Evolutionary conservation across 2,888 invertebrate genomes (phyloP).

Genomic region (Cosmia trapezina): DNA sequence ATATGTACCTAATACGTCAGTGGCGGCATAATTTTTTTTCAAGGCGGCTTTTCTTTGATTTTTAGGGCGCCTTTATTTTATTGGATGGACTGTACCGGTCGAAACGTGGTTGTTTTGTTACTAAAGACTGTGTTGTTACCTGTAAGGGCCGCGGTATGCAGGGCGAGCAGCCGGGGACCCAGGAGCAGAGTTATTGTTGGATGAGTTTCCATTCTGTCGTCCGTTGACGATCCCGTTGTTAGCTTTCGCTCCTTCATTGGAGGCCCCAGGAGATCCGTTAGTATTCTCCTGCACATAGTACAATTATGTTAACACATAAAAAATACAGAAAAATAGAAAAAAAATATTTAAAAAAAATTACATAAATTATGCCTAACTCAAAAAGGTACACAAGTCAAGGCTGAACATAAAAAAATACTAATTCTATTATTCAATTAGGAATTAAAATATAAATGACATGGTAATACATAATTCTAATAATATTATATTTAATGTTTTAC

Average conservation of each 20-base stretch:
- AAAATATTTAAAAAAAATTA: not conserved
- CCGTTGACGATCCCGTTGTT: slow-evolving; percentile 54
- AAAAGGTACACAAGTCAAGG: slow-evolving; percentile 2
- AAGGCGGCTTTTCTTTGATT: not conserved
- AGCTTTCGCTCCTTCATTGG: slow-evolving; percentile 69
- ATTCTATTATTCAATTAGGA: not conserved
- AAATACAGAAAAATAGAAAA: not conserved
- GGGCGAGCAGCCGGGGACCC: slow-evolving; percentile 74
- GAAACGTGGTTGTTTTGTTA: not conserved
- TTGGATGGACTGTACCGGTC: not conserved
- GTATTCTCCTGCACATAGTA: slow-evolving; percentile 67
- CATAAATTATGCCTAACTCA: not conserved
- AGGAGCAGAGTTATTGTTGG: slow-evolving; percentile 72
- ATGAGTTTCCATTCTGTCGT: slow-evolving; percentile 67
- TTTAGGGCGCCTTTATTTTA: not conserved
- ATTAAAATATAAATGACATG: slow-evolving; percentile 2
- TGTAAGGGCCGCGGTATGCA: slow-evolving; percentile 81
- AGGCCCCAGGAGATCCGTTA: slow-evolving; percentile 69
- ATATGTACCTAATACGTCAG: not conserved
- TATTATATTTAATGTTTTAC: not conserved
- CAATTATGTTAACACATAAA: not conserved
- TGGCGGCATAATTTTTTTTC: not conserved
- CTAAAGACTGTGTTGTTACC: slow-evolving; percentile 66
- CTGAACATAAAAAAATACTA: not conserved
- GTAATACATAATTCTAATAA: not conserved